A percentile compares a stretch with the other conserved stretches of the same genome.
These are phyloP conservation scores for Drosophila paranaensis DNA, from an alignment of 2,888 invertebrate species.

Conservation along the genomic window DNA sequence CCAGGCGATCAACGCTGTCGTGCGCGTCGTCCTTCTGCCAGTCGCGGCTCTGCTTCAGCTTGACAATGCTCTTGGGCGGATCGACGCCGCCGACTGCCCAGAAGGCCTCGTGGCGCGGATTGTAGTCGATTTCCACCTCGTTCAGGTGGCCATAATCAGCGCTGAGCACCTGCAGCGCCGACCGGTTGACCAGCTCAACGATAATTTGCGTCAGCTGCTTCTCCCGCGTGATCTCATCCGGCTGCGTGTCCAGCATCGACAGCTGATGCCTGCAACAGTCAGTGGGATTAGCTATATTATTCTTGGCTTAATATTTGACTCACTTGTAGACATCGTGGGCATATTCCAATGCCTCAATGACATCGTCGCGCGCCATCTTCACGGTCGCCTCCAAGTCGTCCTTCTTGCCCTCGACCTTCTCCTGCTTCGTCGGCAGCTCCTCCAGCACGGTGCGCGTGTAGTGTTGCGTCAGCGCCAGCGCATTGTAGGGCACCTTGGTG, in stretches of 20 bases:
- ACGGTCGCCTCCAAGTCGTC: slow-evolving; percentile 53
- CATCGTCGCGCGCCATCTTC: slow-evolving; percentile 64
- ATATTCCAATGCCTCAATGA: slow-evolving; percentile 78
- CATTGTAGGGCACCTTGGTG: slow-evolving; percentile 88
- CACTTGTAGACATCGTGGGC: slow-evolving; percentile 76
- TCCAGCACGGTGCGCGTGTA: slow-evolving; percentile 92
- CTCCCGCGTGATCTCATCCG: slow-evolving; percentile 56
- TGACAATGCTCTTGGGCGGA: slow-evolving; percentile 85
- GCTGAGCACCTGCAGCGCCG: slow-evolving; percentile 87
- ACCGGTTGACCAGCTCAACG: slow-evolving; percentile 89
- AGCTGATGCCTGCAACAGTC: slow-evolving; percentile 36
- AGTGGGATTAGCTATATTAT: background rate
- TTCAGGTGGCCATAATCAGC: slow-evolving; percentile 87
- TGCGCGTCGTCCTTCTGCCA: slow-evolving; percentile 85
- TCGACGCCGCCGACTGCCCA: slow-evolving; percentile 93
- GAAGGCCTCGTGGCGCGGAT: slow-evolving; percentile 93
- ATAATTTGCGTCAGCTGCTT: slow-evolving; percentile 84
- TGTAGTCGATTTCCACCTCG: slow-evolving; percentile 88
- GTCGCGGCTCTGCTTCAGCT: slow-evolving; percentile 83
- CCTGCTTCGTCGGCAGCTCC: slow-evolving; percentile 73
- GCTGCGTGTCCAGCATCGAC: slow-evolving; percentile 23
- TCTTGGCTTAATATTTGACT: background rate
- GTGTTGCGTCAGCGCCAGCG: slow-evolving; percentile 89
- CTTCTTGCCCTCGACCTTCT: background rate
- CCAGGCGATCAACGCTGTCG: slow-evolving; percentile 87